These are phyloP conservation scores for Vulpes ferrilata DNA, from an alignment of 2,113 vertebrate genomes.

Conservation along the genomic window DNA sequence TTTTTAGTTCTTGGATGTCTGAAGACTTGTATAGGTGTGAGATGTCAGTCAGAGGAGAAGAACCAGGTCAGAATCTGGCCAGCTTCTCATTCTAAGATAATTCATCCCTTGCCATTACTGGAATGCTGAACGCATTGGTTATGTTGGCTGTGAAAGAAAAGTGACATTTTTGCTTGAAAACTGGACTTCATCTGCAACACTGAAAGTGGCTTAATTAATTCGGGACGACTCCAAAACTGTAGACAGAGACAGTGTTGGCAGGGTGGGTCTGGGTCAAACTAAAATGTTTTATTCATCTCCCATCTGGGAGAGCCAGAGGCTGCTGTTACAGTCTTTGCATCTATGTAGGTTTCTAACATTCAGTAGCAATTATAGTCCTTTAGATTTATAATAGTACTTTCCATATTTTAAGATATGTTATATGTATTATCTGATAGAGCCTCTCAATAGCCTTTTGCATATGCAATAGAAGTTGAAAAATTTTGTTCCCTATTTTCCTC, in stretches of 20 bases:
- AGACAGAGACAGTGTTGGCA: background rate
- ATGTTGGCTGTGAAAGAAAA: background rate
- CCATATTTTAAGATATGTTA: background rate
- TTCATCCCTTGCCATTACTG: background rate
- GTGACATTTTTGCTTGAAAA: constrained; percentile 47
- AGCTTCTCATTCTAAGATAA: background rate
- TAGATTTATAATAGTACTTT: constrained; percentile 3
- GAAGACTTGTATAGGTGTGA: background rate
- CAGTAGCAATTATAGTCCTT: background rate
- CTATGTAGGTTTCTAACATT: background rate
- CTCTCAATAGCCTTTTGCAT: constrained; percentile 3
- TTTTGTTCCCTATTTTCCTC: background rate
- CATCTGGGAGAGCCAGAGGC: background rate
- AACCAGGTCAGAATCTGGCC: background rate
- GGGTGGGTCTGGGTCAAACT: background rate
- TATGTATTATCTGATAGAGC: background rate
- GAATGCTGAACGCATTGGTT: constrained; percentile 9
- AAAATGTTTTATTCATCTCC: background rate
- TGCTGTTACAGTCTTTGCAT: background rate
- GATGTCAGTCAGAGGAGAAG: background rate
- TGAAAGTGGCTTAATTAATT: constrained; percentile 47
- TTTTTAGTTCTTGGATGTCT: constrained; percentile 5
- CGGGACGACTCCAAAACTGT: background rate
- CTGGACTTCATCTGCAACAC: background rate
- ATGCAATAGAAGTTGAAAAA: background rate